Percentiles rank a stretch among this genome's conserved stretches.
These are phyloP conservation scores for Philypnodon macrostomus DNA, from an alignment of 2,797 vertebrate genomes.

Conservation along the genomic window DNA sequence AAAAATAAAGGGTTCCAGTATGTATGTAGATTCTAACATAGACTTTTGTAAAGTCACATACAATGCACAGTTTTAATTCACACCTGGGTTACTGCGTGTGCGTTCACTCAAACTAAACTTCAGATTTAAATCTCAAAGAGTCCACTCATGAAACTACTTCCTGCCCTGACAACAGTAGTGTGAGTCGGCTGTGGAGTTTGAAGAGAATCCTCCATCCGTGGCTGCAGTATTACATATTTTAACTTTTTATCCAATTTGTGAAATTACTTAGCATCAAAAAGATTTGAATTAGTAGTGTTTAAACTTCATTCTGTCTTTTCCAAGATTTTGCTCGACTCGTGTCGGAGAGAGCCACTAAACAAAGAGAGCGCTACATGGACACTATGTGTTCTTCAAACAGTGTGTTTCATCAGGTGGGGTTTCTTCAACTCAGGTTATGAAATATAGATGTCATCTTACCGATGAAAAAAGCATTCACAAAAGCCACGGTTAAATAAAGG, in stretches of 20 bases:
- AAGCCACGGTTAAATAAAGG: too few species aligned
- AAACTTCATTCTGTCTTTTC: not conserved
- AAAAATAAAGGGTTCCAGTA: too few species aligned
- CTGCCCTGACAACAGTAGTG: constrained; percentile 35
- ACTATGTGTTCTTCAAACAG: too few species aligned
- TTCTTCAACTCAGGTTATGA: too few species aligned
- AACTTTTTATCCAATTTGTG: not conserved
- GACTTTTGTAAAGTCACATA: too few species aligned
- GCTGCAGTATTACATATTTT: not conserved
- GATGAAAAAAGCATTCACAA: too few species aligned
- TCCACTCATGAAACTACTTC: constrained; percentile 42
- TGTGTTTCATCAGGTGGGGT: too few species aligned
- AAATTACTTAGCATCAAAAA: not conserved
- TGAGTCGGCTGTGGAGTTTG: constrained; percentile 23
- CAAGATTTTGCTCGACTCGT: constrained; percentile 4
- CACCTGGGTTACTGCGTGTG: too few species aligned
- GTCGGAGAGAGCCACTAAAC: not conserved
- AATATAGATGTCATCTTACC: too few species aligned
- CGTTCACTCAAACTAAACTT: constrained; percentile 33
- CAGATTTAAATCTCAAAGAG: constrained; percentile 24
- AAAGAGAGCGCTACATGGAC: too few species aligned
- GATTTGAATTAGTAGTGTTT: not conserved
- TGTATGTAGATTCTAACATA: too few species aligned
- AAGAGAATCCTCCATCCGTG: constrained; percentile 11
- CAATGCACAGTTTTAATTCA: too few species aligned